Conservation (phyloP, 2,113 vertebrate species). For the Cyanoramphus novaezelandiae region DNA sequence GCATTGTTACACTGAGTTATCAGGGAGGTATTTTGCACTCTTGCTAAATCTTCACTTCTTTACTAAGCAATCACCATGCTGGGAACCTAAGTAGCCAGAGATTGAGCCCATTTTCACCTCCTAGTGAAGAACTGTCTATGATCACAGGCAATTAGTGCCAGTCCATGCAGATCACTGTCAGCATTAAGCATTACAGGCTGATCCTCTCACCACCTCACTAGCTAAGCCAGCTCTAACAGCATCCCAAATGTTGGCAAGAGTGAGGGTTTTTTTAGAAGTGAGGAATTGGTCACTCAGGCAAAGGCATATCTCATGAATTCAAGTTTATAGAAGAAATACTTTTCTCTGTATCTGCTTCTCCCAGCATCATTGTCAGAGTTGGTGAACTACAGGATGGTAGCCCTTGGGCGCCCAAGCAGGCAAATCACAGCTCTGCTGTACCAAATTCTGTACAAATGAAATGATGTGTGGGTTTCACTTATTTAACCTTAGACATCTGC, state of each 20-base stretch:
- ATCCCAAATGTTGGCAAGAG: accelerated
- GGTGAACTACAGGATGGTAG: not conserved
- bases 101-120: not conserved
- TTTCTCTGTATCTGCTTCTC: not conserved
- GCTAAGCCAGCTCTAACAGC: not conserved
- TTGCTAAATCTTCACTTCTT: not conserved
- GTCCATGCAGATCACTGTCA: not conserved
- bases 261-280: not conserved
- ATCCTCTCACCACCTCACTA: not conserved
- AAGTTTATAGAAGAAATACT: not conserved
- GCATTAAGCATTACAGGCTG: not conserved
- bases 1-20: not conserved
- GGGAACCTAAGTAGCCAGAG: not conserved
- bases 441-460: not conserved
- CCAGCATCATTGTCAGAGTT: not conserved
- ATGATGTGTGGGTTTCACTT: not conserved
- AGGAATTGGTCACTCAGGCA: not conserved
- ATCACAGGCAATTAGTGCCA: not conserved
- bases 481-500: not conserved
- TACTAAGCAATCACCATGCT: not conserved
- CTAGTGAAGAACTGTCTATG: not conserved
- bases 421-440: not conserved
- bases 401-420: not conserved
- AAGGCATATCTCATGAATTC: not conserved
- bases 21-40: not conserved